Conservation (phyloP, 37 sponge, comb jelly and placozoan species). For the Tethya wilhelma region DNA sequence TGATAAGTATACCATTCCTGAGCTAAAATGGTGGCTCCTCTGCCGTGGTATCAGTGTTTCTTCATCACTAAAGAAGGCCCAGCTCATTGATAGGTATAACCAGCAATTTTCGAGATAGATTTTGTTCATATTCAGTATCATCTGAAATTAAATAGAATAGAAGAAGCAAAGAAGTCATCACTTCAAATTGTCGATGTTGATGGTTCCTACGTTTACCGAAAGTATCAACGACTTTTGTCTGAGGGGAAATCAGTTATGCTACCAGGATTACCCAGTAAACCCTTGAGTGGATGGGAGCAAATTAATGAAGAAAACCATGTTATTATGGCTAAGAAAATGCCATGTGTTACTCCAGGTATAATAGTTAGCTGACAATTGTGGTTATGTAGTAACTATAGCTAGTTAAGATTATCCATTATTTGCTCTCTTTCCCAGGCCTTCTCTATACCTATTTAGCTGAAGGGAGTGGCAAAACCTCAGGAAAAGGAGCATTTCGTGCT, state of each 20-base stretch:
- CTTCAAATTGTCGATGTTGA: constrained; percentile 2
- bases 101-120: no score
- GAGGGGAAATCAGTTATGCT: neutral
- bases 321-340: constrained; percentile 21
- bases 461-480: neutral
- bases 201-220: constrained; percentile 7
- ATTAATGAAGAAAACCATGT: constrained; percentile 30
- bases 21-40: constrained; percentile 38
- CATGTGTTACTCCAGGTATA: constrained; percentile 61
- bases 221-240: neutral
- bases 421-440: no score
- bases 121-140: no score
- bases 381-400: no score
- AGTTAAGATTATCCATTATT: no score
- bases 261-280: constrained; percentile 14
- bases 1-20: constrained; percentile 14
- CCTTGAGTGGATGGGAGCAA: constrained; percentile 46
- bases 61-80: neutral
- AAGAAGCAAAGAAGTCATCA: no score
- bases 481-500: no score
- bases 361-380: no score
- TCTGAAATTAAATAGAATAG: no score
- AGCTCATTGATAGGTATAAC: constrained; percentile 17
- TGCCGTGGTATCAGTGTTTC: constrained; percentile 20
- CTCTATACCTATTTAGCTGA: constrained; percentile 47